A percentile compares a stretch with the other conserved stretches of the same genome.
Evolutionary conservation across 2,797 vertebrate species (phyloP).

Genomic region (Myioborus miniatus): DNA sequence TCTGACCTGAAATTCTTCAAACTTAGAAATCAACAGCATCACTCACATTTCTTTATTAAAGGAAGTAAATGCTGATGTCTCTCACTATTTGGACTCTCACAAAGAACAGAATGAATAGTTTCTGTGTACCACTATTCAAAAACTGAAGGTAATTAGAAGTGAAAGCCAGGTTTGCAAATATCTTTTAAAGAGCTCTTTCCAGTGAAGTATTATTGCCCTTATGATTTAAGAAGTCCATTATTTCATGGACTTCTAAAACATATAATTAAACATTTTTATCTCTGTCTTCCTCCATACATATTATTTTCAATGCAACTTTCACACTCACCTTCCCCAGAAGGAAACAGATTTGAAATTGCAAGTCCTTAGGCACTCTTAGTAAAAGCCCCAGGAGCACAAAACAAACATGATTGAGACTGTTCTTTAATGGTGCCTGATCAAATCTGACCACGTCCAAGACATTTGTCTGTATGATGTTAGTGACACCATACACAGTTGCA

Average conservation of each 20-base stretch:
- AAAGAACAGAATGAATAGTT: background rate
- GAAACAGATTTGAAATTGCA: background rate
- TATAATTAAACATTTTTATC: background rate
- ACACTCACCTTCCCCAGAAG: background rate
- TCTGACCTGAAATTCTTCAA: background rate
- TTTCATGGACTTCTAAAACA: background rate
- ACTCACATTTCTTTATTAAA: background rate
- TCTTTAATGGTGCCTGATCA: background rate
- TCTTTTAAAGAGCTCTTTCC: background rate
- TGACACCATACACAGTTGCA: background rate
- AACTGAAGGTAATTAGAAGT: background rate
- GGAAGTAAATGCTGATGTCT: background rate
- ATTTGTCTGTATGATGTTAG: background rate
- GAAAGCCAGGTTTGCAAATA: background rate
- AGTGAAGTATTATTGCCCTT: background rate
- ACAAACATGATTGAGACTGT: accelerated
- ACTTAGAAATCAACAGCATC: background rate
- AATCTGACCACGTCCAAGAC: background rate
- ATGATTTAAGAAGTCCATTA: background rate
- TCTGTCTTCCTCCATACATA: background rate
- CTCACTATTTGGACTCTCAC: background rate
- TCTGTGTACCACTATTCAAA: background rate
- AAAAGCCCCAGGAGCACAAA: background rate
- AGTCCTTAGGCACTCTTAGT: background rate
- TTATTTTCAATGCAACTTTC: background rate